Conservation (phyloP, 2,888 invertebrate species). For the Nebria salina region DNA sequence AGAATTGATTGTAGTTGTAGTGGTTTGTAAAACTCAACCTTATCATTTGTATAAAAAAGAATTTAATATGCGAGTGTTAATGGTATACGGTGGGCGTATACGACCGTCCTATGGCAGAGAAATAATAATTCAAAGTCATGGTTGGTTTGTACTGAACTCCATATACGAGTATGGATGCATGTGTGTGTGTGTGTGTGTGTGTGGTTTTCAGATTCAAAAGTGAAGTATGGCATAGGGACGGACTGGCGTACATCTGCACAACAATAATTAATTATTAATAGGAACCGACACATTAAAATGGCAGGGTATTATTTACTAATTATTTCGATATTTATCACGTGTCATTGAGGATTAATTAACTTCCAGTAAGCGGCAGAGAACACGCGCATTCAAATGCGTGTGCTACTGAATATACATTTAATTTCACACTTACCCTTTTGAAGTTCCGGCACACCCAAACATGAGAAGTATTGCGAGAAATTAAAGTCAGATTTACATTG, state of each 20-base stretch:
- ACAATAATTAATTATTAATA: slow-evolving; percentile 39
- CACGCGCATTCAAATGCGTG: neutral
- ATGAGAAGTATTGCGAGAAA: too few relatives aligned
- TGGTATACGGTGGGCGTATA: too few relatives aligned
- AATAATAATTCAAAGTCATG: too few relatives aligned
- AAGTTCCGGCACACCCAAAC: too few relatives aligned
- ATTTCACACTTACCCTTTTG: too few relatives aligned
- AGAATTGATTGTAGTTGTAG: too few relatives aligned
- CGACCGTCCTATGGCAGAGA: too few relatives aligned
- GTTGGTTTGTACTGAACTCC: too few relatives aligned
- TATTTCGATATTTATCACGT: slow-evolving; percentile 46
- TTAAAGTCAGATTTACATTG: too few relatives aligned
- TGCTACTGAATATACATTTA: neutral
- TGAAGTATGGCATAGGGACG: neutral
- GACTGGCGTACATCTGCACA: slow-evolving; percentile 22
- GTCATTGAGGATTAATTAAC: slow-evolving; percentile 42
- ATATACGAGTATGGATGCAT: neutral
- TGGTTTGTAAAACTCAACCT: too few relatives aligned
- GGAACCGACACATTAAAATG: slow-evolving; percentile 35
- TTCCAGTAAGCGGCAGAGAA: slow-evolving; percentile 2
- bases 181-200: neutral
- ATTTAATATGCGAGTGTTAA: too few relatives aligned
- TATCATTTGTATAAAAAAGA: too few relatives aligned
- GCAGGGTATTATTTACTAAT: slow-evolving; percentile 44
- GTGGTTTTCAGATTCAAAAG: neutral